These are phyloP conservation scores for Drosophila pegasa DNA, from an alignment of 2,888 invertebrate species.

Conservation along the genomic window DNA sequence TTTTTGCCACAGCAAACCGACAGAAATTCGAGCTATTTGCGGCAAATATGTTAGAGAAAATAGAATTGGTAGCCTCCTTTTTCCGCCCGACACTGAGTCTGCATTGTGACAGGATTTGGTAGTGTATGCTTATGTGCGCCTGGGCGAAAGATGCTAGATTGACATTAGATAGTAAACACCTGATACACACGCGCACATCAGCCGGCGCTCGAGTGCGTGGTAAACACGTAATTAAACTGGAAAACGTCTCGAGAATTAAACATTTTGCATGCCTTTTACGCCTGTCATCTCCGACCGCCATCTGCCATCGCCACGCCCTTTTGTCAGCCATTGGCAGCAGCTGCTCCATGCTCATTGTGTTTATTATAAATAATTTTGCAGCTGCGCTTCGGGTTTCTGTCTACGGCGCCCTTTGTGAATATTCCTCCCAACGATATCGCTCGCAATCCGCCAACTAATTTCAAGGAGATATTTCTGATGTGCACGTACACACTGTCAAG, in stretches of 20 bases:
- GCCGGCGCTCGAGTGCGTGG: conserved; percentile 42
- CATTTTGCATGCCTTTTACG: conserved; percentile 60
- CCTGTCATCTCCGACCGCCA: conserved; percentile 56
- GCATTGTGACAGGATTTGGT: background rate
- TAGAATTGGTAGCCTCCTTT: conserved; percentile 61
- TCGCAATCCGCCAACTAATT: background rate
- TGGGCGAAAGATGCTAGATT: conserved; percentile 29
- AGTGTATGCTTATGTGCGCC: background rate
- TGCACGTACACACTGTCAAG: background rate
- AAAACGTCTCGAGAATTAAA: conserved; percentile 72
- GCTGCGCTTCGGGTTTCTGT: conserved; percentile 46
- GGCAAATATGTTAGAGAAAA: conserved; percentile 63
- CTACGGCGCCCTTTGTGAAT: conserved; percentile 9
- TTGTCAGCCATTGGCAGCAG: conserved; percentile 68
- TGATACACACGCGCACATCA: conserved; percentile 21
- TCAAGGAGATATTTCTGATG: background rate
- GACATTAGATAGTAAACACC: conserved; percentile 30
- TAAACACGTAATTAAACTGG: conserved; percentile 79
- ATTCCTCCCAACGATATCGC: conserved; percentile 15
- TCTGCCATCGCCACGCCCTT: conserved; percentile 27
- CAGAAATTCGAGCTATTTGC: conserved; percentile 66
- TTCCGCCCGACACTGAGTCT: conserved; percentile 10
- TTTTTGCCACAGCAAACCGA: conserved; percentile 47
- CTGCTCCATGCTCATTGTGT: conserved; percentile 70
- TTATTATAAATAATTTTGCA: conserved; percentile 78